Percentiles rank a stretch among this genome's conserved stretches.
Conservation (phyloP, 2,113 vertebrate genomes). For the Pangasianodon gigas region DNA sequence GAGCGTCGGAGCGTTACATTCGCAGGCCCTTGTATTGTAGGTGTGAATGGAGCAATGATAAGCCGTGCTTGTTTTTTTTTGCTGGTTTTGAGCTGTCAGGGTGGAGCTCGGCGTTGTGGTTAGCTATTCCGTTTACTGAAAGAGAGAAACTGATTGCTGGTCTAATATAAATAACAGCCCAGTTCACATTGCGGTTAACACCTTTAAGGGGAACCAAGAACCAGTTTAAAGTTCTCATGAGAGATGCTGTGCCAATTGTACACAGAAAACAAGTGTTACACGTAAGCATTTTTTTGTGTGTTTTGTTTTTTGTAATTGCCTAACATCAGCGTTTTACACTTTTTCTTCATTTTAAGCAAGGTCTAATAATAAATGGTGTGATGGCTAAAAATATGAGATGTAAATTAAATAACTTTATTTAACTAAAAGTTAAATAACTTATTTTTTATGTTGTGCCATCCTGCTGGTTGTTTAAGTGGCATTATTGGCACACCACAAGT, state of each 20-base stretch:
- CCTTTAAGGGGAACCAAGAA: slow-evolving; percentile 67
- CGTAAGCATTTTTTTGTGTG: slow-evolving; percentile 31
- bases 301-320: slow-evolving; percentile 30
- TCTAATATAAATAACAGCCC: slow-evolving; percentile 56
- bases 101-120: slow-evolving; percentile 58
- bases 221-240: slow-evolving; percentile 75
- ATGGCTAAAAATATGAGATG: background rate
- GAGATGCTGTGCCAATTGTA: slow-evolving; percentile 34
- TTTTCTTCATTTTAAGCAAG: background rate
- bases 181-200: slow-evolving; percentile 78
- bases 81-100: slow-evolving; percentile 59
- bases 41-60: slow-evolving; percentile 34
- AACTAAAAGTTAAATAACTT: background rate
- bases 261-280: slow-evolving; percentile 14
- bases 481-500: slow-evolving; percentile 69
- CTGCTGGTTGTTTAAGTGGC: slow-evolving; percentile 54
- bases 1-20: background rate
- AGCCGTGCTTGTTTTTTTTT: slow-evolving; percentile 45
- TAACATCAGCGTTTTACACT: slow-evolving; percentile 46
- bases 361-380: background rate
- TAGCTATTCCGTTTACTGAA: slow-evolving; percentile 61
- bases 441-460: background rate
- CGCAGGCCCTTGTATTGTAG: background rate
- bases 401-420: background rate
- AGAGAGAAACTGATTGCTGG: slow-evolving; percentile 71